phyloP scores from a whole-genome alignment of 2,797 vertebrate species.

The Arctocebus calabarensis region DNA sequence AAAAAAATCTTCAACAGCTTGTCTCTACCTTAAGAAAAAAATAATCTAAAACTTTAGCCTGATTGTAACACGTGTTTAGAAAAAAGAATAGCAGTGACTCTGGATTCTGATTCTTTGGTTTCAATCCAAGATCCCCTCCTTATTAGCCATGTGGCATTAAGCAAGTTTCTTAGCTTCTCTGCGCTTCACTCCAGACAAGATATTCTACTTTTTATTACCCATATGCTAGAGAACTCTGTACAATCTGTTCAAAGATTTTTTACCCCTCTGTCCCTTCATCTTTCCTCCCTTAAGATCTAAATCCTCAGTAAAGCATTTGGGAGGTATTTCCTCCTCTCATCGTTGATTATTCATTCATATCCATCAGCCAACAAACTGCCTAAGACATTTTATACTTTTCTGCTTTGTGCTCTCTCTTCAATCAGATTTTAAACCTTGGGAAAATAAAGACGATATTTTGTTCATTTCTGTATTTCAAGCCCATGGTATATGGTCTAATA shows the following conservation, averaged over 20 bases:
- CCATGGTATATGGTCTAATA: neutral
- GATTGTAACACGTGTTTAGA: neutral
- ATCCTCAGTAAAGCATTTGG: neutral
- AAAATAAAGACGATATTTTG: neutral
- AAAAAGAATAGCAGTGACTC: neutral
- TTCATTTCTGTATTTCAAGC: neutral
- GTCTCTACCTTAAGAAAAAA: neutral
- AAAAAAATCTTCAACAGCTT: constrained; percentile 22
- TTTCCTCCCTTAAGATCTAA: neutral
- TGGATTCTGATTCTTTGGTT: neutral
- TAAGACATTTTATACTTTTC: neutral
- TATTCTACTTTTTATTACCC: neutral
- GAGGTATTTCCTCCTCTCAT: neutral
- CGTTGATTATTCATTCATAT: neutral
- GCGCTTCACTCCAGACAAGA: neutral
- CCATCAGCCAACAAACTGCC: neutral
- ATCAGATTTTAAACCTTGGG: neutral
- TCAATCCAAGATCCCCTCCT: neutral
- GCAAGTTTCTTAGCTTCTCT: neutral
- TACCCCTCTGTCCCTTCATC: neutral
- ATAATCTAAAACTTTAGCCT: constrained; percentile 8
- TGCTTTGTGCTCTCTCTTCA: neutral
- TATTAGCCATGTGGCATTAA: neutral
- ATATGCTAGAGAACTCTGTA: neutral
- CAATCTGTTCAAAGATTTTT: neutral